phyloP scores from a whole-genome alignment of 2,888 invertebrate genomes.

The Pegoplata infirma region DNA sequence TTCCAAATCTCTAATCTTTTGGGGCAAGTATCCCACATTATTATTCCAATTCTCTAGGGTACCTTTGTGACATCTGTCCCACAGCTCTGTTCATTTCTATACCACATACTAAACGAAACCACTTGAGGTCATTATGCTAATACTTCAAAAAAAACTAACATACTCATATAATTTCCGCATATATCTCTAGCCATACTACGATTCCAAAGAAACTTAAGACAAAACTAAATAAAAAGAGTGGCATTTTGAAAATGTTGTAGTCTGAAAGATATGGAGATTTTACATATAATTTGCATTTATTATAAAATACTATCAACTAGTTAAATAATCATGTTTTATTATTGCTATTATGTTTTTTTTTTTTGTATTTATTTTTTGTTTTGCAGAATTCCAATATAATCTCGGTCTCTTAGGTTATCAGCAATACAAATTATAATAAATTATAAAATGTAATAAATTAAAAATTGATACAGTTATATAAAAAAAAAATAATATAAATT shows the following conservation, averaged over 20 bases:
- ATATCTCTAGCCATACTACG: constrained; percentile 14
- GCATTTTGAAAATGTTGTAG: constrained; percentile 21
- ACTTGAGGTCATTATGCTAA: constrained; percentile 59
- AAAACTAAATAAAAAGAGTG: neutral
- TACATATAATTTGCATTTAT: constrained; percentile 36
- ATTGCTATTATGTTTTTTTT: no score
- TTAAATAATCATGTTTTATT: constrained; percentile 20
- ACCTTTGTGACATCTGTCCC: no score
- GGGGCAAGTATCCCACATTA: no score
- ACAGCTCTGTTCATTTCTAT: neutral
- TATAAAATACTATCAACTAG: constrained; percentile 3
- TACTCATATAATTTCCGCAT: constrained; percentile 46
- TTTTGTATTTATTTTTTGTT: neutral
- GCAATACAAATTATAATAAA: constrained; percentile 17
- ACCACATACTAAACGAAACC: constrained; percentile 27
- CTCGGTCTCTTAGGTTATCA: neutral
- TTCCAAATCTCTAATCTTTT: no score
- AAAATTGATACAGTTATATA: constrained; percentile 15
- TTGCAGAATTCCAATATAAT: constrained; percentile 1
- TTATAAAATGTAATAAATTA: constrained; percentile 2
- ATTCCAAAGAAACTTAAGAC: neutral
- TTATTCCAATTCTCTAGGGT: no score
- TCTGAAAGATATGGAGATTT: neutral
- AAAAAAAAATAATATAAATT: neutral
- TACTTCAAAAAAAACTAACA: constrained; percentile 31